Evolutionary conservation across 1,140 invertebrate species (phyloP).

Genomic region (Drosophila burlai): DNA sequence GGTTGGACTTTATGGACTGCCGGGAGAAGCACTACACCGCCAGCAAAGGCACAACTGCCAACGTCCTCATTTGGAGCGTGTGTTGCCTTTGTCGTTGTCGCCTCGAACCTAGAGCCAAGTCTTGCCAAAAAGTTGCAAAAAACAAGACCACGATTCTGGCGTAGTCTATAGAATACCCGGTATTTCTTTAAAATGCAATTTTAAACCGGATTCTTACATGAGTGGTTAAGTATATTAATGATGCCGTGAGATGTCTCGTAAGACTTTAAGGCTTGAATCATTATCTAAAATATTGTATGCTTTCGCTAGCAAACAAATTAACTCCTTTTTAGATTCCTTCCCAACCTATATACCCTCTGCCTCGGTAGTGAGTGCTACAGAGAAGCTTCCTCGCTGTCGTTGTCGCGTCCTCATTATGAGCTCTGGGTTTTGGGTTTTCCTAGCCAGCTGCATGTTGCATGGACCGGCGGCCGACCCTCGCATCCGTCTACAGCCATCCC

Average conservation of each 20-base stretch:
- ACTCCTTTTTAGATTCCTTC: too few species aligned
- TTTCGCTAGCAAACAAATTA: neutral
- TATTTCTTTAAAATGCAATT: neutral
- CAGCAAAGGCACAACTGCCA: slow-evolving; percentile 29
- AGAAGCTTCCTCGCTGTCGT: slow-evolving; percentile 29
- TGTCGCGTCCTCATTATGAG: slow-evolving; percentile 63
- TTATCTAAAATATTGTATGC: too few species aligned
- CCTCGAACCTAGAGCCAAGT: slow-evolving; percentile 47
- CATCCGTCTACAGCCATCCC: neutral
- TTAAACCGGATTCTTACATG: neutral
- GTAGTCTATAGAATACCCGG: neutral
- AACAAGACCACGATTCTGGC: neutral
- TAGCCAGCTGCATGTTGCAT: slow-evolving; percentile 56
- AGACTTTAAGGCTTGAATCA: neutral
- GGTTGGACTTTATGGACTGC: slow-evolving; percentile 53
- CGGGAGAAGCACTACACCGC: slow-evolving; percentile 17
- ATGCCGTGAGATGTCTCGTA: neutral
- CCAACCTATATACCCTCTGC: slow-evolving; percentile 5
- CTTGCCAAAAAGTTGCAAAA: slow-evolving; percentile 48
- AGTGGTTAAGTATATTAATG: neutral
- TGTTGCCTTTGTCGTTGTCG: slow-evolving; percentile 56
- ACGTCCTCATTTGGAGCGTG: slow-evolving; percentile 51
- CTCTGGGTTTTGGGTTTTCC: slow-evolving; percentile 37
- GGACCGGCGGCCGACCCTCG: neutral
- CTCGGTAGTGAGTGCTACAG: neutral